phyloP scores from a whole-genome alignment of 2,113 vertebrate genomes.

The Ciconia boyciana region DNA sequence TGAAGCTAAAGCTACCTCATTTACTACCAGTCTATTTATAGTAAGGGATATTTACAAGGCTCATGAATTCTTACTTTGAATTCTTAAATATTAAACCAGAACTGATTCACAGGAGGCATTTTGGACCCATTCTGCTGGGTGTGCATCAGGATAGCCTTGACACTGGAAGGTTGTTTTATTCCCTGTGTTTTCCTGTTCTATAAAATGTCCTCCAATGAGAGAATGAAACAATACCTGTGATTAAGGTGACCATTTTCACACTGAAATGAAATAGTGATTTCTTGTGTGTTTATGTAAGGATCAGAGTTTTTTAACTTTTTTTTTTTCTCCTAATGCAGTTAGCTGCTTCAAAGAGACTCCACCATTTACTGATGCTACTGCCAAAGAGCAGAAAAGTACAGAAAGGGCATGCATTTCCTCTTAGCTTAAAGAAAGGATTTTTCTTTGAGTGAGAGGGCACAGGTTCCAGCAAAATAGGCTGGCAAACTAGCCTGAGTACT shows the following conservation, averaged over 20 bases:
- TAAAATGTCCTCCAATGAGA: not conserved
- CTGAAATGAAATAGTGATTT: not conserved
- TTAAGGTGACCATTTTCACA: not conserved
- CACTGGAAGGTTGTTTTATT: not conserved
- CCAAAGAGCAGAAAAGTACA: not conserved
- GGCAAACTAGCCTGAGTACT: not conserved
- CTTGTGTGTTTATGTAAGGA: not conserved
- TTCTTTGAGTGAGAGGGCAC: not conserved
- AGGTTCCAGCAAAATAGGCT: not conserved
- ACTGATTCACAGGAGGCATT: not conserved
- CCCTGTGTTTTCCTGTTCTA: not conserved
- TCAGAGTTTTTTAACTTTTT: not conserved
- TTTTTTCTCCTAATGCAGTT: not conserved
- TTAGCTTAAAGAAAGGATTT: not conserved
- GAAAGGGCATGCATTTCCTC: not conserved
- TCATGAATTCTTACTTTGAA: not conserved
- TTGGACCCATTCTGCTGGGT: not conserved
- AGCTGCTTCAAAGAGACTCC: not conserved
- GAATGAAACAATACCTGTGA: not conserved
- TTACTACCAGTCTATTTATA: not conserved
- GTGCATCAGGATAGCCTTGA: not conserved
- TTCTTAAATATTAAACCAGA: not conserved
- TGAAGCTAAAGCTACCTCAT: not conserved
- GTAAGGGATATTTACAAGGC: not conserved
- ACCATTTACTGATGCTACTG: not conserved